Evolutionary conservation across 2,888 invertebrate species (phyloP).

Genomic region (Eurytoma californica): DNA sequence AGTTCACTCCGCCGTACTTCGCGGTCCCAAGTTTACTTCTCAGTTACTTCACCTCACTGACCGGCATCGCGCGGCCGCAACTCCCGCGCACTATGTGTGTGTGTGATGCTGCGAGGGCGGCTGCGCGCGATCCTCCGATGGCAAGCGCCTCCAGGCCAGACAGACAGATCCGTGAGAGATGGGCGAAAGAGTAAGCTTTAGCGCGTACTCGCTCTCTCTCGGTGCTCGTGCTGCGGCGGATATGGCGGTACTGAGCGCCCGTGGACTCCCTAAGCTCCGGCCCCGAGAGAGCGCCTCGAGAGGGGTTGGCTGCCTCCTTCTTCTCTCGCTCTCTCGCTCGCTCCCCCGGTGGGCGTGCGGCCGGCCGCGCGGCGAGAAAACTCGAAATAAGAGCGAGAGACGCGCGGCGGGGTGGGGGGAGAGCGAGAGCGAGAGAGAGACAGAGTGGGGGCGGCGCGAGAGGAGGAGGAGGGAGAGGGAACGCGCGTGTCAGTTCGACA

Average conservation of each 20-base stretch:
- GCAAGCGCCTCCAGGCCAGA: too few species aligned
- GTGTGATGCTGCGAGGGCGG: too few species aligned
- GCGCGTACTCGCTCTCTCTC: slow-evolving; percentile 55
- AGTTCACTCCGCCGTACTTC: slow-evolving; percentile 51
- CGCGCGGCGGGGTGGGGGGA: slow-evolving; percentile 47
- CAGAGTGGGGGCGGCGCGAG: slow-evolving; percentile 28
- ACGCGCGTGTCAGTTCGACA: slow-evolving; percentile 75
- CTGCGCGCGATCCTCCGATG: not conserved
- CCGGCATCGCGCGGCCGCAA: too few species aligned
- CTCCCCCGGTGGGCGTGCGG: slow-evolving; percentile 2
- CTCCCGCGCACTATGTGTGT: too few species aligned
- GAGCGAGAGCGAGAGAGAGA: slow-evolving; percentile 48
- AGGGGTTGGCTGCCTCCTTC: slow-evolving; percentile 16
- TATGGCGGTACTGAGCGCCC: slow-evolving; percentile 73
- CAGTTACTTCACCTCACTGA: too few species aligned
- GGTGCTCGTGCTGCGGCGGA: slow-evolving; percentile 72
- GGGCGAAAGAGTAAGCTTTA: not conserved
- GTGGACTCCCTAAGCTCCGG: slow-evolving; percentile 54
- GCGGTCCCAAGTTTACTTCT: not conserved
- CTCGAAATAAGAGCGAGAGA: slow-evolving; percentile 60
- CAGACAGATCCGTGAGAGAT: too few species aligned
- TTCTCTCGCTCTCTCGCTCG: slow-evolving; percentile 35
- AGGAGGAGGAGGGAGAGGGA: slow-evolving; percentile 60
- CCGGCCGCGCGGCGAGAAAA: slow-evolving; percentile 51
- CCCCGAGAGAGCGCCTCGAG: slow-evolving; percentile 53